A percentile compares a stretch with the other conserved stretches of the same genome.
Conservation (phyloP, 2,888 invertebrate genomes). For the Aphidius colemani region DNA sequence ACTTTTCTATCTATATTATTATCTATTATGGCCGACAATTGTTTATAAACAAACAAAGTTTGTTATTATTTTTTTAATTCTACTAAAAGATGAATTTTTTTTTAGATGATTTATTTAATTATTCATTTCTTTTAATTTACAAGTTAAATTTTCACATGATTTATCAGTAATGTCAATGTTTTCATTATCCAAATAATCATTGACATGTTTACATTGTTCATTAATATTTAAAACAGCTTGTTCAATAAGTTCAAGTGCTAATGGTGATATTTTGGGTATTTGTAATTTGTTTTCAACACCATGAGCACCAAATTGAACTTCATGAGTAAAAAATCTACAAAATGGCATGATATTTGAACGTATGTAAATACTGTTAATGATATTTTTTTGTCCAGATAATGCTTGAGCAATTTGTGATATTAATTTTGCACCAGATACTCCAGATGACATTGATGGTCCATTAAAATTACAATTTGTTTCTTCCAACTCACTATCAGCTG, state of each 20-base stretch:
- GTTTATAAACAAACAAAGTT: too few species aligned
- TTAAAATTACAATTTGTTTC: conserved; percentile 27
- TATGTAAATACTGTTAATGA: conserved; percentile 46
- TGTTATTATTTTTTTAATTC: too few species aligned
- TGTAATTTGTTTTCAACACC: conserved; percentile 46
- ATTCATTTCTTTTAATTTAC: neutral
- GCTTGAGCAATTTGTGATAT: conserved; percentile 44
- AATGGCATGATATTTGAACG: conserved; percentile 47
- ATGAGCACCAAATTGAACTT: conserved; percentile 45
- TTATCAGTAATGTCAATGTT: conserved; percentile 1
- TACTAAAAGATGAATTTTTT: too few species aligned
- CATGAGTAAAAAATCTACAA: conserved; percentile 47
- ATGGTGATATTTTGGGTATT: conserved; percentile 45
- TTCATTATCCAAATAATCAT: conserved; percentile 25
- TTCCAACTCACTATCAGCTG: conserved; percentile 41
- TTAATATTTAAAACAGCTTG: conserved; percentile 46
- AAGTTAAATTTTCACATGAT: neutral
- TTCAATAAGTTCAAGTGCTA: conserved; percentile 44
- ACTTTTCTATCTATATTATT: too few species aligned
- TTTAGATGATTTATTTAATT: too few species aligned
- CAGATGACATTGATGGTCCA: conserved; percentile 43
- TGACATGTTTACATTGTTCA: conserved; percentile 39
- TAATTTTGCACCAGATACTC: conserved; percentile 47
- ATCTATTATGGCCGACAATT: too few species aligned
- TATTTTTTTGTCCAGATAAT: conserved; percentile 39